Conservation (phyloP, 2,888 invertebrate species). For the Choristoneura rosaceana region DNA sequence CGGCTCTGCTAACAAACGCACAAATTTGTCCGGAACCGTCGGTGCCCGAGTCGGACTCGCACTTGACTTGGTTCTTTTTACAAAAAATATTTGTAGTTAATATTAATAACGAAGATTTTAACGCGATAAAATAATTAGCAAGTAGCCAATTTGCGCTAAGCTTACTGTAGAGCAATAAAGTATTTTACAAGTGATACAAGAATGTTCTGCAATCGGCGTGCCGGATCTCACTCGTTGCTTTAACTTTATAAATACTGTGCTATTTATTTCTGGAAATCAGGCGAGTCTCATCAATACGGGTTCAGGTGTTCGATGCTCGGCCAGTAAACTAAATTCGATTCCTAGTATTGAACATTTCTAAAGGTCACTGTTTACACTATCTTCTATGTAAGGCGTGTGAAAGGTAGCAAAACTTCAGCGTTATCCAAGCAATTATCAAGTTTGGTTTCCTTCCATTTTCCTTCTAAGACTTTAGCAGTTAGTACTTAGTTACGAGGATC, state of each 20-base stretch:
- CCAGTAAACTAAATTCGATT: slow-evolving; percentile 29
- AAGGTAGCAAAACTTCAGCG: slow-evolving; percentile 36
- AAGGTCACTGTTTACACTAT: slow-evolving; percentile 35
- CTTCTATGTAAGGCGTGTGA: slow-evolving; percentile 33
- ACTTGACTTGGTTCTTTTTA: too few relatives aligned
- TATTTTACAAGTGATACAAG: slow-evolving; percentile 85
- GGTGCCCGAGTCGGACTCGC: too few relatives aligned
- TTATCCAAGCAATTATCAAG: slow-evolving; percentile 34
- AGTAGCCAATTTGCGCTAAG: slow-evolving; percentile 53
- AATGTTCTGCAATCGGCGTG: slow-evolving; percentile 74
- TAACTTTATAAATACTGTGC: slow-evolving; percentile 83
- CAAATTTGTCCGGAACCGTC: too few relatives aligned
- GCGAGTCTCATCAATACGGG: slow-evolving; percentile 72
- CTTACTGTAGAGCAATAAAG: slow-evolving; percentile 76
- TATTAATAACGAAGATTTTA: background rate
- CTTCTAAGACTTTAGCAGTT: slow-evolving; percentile 24
- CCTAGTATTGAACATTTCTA: slow-evolving; percentile 25
- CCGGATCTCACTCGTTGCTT: slow-evolving; percentile 73
- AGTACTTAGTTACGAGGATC: slow-evolving; percentile 26
- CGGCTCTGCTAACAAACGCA: too few relatives aligned
- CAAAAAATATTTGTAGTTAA: too few relatives aligned
- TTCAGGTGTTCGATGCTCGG: slow-evolving; percentile 50
- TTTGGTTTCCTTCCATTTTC: slow-evolving; percentile 27
- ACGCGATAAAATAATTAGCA: slow-evolving; percentile 11
- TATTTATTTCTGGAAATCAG: slow-evolving; percentile 84